Percentiles rank a stretch among this genome's conserved stretches.
phyloP scores from a whole-genome alignment of 2,113 vertebrate species.

The Plecturocebus donacophilus region DNA sequence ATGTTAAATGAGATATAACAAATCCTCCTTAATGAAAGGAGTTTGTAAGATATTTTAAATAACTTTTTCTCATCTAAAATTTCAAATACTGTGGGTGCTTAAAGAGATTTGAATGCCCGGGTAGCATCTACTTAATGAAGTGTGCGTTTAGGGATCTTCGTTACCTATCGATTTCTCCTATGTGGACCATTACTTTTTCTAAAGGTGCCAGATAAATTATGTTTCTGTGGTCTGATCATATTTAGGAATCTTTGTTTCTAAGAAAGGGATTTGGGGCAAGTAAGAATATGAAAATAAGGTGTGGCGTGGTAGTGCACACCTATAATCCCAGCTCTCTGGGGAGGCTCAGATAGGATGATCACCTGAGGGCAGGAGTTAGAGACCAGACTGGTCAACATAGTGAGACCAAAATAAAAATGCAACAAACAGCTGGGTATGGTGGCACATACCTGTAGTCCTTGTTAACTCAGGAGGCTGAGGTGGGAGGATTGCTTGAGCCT shows the following conservation, averaged over 20 bases:
- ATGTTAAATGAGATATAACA: not conserved
- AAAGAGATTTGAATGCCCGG: not conserved
- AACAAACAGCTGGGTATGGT: too few species aligned
- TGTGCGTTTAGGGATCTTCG: not conserved
- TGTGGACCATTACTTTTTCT: not conserved
- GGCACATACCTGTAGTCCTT: too few species aligned
- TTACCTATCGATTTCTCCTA: not conserved
- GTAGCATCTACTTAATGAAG: not conserved
- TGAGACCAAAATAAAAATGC: too few species aligned
- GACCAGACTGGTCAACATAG: too few species aligned
- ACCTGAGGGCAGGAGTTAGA: too few species aligned
- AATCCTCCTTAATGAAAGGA: not conserved
- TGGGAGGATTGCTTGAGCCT: too few species aligned
- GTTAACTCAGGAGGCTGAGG: too few species aligned
- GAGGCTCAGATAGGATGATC: too few species aligned
- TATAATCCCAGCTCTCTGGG: too few species aligned
- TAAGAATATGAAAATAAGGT: not conserved
- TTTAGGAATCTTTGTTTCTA: constrained; percentile 29
- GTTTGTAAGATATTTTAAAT: constrained; percentile 34
- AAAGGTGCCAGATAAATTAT: not conserved
- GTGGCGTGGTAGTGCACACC: too few species aligned
- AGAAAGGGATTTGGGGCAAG: not conserved
- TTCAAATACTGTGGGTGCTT: not conserved
- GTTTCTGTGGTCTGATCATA: not conserved
- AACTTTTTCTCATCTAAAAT: not conserved